Conservation (phyloP, 2,888 invertebrate species). For the Ennomos quercinarius region DNA sequence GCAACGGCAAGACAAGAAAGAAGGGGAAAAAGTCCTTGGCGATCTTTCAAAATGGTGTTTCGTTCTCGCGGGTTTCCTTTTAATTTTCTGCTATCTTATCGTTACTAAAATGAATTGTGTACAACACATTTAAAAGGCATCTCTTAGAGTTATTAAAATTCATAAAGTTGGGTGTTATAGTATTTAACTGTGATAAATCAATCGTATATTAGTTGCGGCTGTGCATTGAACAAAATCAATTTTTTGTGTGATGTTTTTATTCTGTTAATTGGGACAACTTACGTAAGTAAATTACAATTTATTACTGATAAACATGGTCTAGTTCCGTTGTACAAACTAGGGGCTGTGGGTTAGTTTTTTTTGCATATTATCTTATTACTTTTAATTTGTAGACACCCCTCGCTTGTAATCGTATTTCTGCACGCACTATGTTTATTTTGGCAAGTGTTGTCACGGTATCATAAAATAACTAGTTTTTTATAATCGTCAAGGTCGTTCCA, state of each 20-base stretch:
- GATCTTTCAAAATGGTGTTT: slow-evolving; percentile 82
- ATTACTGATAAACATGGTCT: slow-evolving; percentile 64
- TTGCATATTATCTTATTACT: slow-evolving; percentile 1
- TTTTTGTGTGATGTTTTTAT: slow-evolving; percentile 74
- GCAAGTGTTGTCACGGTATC: slow-evolving; percentile 38
- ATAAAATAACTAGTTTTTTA: slow-evolving; percentile 38
- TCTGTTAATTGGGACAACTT: slow-evolving; percentile 75
- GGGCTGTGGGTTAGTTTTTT: slow-evolving; percentile 1
- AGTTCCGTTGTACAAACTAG: slow-evolving; percentile 28
- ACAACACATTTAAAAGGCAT: slow-evolving; percentile 50
- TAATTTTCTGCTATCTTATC: slow-evolving; percentile 67
- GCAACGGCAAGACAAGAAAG: slow-evolving; percentile 38
- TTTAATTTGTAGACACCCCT: slow-evolving; percentile 11
- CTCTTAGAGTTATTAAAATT: slow-evolving; percentile 40
- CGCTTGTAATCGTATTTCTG: slow-evolving; percentile 9
- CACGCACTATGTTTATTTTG: slow-evolving; percentile 36
- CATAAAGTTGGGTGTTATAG: slow-evolving; percentile 51
- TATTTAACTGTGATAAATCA: slow-evolving; percentile 41
- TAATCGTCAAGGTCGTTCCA: slow-evolving; percentile 36
- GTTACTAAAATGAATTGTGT: slow-evolving; percentile 67
- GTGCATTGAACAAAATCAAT: slow-evolving; percentile 62
- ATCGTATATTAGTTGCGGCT: slow-evolving; percentile 36
- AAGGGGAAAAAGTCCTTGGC: slow-evolving; percentile 72
- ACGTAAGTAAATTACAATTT: slow-evolving; percentile 75
- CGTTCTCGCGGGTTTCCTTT: slow-evolving; percentile 75